Conservation (phyloP, 2,888 invertebrate species). For the Congeria kusceri region DNA sequence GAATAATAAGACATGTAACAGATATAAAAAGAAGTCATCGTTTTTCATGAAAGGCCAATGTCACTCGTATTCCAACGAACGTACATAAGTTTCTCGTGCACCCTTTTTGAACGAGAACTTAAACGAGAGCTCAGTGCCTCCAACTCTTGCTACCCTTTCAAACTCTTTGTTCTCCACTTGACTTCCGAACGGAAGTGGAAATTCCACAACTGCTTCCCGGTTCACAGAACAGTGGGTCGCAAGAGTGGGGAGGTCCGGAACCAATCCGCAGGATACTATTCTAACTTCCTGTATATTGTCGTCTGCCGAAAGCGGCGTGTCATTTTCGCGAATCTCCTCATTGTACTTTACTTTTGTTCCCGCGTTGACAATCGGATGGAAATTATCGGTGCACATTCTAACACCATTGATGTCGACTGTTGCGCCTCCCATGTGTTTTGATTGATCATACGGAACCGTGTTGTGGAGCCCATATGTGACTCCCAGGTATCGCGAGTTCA, state of each 20-base stretch:
- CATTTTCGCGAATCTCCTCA: conserved; percentile 33
- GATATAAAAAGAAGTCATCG: too few relatives aligned
- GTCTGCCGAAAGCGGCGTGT: conserved; percentile 50
- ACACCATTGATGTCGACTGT: conserved; percentile 25
- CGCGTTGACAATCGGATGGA: conserved; percentile 46
- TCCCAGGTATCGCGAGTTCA: conserved; percentile 33
- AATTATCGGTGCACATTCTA: conserved; percentile 55
- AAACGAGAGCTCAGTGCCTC: conserved; percentile 53
- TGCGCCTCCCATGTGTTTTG: conserved; percentile 33
- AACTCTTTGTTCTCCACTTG: conserved; percentile 54
- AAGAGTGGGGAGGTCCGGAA: conserved; percentile 31
- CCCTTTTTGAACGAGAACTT: conserved; percentile 48
- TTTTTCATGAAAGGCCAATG: too few relatives aligned
- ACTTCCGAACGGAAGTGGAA: conserved; percentile 57
- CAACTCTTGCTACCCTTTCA: conserved; percentile 40
- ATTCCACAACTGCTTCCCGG: conserved; percentile 32
- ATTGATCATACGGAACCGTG: conserved; percentile 44
- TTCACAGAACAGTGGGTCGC: conserved; percentile 45
- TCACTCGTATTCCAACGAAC: conserved; percentile 12
- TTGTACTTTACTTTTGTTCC: conserved; percentile 32
- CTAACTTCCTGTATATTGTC: conserved; percentile 41
- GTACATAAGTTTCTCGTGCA: conserved; percentile 12
- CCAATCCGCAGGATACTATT: conserved; percentile 42
- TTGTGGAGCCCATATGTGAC: conserved; percentile 54
- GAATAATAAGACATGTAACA: too few relatives aligned